These are phyloP conservation scores for Neotoxoptera formosana DNA, from an alignment of 1,140 invertebrate genomes.

Conservation along the genomic window DNA sequence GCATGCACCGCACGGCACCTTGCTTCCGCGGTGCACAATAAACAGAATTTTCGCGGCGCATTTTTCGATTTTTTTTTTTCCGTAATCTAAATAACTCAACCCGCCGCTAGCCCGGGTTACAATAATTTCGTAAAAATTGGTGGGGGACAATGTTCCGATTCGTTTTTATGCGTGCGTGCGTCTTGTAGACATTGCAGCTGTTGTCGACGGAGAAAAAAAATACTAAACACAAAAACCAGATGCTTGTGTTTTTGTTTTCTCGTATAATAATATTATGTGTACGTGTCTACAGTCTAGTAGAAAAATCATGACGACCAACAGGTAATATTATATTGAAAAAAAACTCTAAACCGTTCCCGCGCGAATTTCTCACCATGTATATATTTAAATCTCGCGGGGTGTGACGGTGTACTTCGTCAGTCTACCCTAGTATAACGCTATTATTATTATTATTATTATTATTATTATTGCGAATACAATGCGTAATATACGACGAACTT, in stretches of 20 bases:
- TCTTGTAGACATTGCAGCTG: neutral
- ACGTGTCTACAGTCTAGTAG: neutral
- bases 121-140: neutral
- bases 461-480: neutral
- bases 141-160: neutral
- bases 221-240: neutral
- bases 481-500: neutral
- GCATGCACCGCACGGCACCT: too few relatives aligned
- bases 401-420: neutral
- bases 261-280: neutral
- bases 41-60: neutral
- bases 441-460: neutral
- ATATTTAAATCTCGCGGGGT: neutral
- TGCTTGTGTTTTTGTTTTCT: slow-evolving; percentile 11
- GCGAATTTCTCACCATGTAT: neutral
- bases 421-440: neutral
- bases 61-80: neutral
- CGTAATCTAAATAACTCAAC: neutral
- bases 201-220: neutral
- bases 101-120: too few relatives aligned
- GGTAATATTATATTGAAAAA: slow-evolving; percentile 14
- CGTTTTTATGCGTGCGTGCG: neutral
- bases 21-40: neutral
- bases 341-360: neutral
- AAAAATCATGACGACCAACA: neutral